Percentiles rank a stretch among this genome's conserved stretches.
These are phyloP conservation scores for Monodelphis domestica DNA, from an alignment of 2,797 vertebrate species.

Conservation along the genomic window DNA sequence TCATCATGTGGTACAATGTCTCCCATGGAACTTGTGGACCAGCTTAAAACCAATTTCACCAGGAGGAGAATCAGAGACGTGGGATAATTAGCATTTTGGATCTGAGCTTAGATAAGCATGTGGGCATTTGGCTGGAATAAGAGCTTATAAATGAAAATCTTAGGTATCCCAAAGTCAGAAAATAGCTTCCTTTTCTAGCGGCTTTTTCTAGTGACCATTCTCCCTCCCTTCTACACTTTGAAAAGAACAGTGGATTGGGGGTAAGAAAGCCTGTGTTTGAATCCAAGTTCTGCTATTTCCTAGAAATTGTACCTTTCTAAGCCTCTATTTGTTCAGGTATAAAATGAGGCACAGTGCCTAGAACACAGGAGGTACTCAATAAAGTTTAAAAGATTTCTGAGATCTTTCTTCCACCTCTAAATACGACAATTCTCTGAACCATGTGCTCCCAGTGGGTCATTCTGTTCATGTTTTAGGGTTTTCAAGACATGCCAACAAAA, in stretches of 20 bases:
- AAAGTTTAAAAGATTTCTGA: neutral
- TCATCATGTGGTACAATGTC: slow-evolving; percentile 42
- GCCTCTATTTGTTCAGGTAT: neutral
- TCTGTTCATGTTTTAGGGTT: neutral
- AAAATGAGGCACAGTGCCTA: neutral
- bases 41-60: slow-evolving; percentile 62
- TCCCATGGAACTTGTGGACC: slow-evolving; percentile 52
- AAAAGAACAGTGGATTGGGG: neutral
- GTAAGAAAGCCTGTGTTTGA: neutral
- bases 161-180: slow-evolving; percentile 54
- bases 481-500: neutral
- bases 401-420: neutral
- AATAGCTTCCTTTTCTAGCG: slow-evolving; percentile 5
- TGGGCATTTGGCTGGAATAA: slow-evolving; percentile 48
- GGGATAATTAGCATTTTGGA: slow-evolving; percentile 76
- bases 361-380: neutral
- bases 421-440: neutral
- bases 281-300: neutral
- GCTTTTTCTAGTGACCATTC: neutral
- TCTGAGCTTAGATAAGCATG: slow-evolving; percentile 75
- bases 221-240: neutral
- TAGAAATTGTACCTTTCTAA: too few relatives aligned
- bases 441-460: neutral
- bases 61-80: slow-evolving; percentile 79
- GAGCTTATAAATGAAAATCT: neutral